phyloP scores from a whole-genome alignment of 2,113 vertebrate genomes.

The Cnemophilus loriae region DNA sequence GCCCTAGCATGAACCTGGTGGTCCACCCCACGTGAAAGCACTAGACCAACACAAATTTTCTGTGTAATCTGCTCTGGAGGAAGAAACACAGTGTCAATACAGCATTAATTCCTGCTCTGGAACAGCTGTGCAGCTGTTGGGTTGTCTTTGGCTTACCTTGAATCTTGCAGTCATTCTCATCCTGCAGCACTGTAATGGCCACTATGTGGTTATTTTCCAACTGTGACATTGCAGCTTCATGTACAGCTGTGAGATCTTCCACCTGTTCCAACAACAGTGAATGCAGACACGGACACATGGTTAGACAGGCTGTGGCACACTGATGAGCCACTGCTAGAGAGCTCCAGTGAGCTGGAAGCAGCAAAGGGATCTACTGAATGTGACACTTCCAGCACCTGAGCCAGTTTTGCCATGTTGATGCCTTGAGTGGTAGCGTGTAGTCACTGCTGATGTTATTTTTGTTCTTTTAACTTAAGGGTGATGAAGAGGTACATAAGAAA shows the following conservation, averaged over 20 bases:
- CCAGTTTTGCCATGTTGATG: background rate
- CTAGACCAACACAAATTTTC: background rate
- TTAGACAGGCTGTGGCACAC: background rate
- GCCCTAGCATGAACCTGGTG: background rate
- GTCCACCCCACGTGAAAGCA: background rate
- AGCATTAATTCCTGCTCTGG: background rate
- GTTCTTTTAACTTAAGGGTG: background rate
- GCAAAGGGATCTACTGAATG: background rate
- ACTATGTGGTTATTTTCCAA: conserved; percentile 80
- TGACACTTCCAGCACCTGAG: background rate
- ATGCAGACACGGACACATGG: background rate
- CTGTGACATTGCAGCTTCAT: conserved; percentile 79
- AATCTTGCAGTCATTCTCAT: conserved; percentile 84
- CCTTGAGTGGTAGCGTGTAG: background rate
- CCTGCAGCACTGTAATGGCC: conserved; percentile 80
- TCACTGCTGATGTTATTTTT: background rate
- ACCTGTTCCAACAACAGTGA: conserved; percentile 70
- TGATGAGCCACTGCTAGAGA: background rate
- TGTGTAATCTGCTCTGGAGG: background rate
- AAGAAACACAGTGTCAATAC: background rate
- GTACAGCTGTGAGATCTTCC: conserved; percentile 81
- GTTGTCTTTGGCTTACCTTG: conserved; percentile 75
- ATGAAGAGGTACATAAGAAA: background rate
- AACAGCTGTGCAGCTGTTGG: background rate
- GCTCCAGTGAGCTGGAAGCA: background rate